Conservation (phyloP, 2,113 vertebrate genomes). For the Tricholaema leucomelas region DNA sequence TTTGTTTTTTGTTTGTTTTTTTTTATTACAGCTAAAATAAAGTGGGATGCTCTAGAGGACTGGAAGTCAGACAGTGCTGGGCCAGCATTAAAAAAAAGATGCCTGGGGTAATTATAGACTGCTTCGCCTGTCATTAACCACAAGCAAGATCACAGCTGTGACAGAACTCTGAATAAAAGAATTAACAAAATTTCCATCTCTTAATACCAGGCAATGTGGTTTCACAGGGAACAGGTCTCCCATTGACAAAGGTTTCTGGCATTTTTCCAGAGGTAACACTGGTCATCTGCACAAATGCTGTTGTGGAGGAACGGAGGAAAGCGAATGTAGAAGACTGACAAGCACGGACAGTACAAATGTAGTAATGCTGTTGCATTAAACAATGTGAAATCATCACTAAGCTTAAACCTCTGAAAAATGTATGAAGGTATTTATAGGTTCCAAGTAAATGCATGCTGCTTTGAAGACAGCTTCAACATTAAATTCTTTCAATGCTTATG, state of each 20-base stretch:
- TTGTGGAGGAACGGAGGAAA: background rate
- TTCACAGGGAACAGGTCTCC: background rate
- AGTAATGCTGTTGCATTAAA: background rate
- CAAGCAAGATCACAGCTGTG: conserved; percentile 42
- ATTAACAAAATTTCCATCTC: conserved; percentile 30
- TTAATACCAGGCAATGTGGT: background rate
- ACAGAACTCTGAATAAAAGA: conserved; percentile 18
- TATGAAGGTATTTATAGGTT: conserved; percentile 22
- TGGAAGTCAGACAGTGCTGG: background rate
- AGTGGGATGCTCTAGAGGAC: background rate
- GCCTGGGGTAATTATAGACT: conserved; percentile 36
- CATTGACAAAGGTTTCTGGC: background rate
- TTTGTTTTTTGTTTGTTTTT: background rate
- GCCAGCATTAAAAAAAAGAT: background rate
- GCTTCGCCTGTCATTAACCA: conserved; percentile 17
- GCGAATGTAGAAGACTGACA: background rate
- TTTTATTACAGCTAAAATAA: background rate
- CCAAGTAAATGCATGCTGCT: background rate
- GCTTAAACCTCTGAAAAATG: conserved; percentile 38
- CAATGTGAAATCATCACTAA: conserved; percentile 19
- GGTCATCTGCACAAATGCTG: background rate
- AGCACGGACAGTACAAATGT: background rate
- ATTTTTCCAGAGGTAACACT: background rate
- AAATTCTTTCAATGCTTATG: conserved; percentile 9
- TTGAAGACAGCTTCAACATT: background rate